Base-by-base conservation (phyloP, 2,797 vertebrate genomes). In the Spheniscus humboldti region DNA sequence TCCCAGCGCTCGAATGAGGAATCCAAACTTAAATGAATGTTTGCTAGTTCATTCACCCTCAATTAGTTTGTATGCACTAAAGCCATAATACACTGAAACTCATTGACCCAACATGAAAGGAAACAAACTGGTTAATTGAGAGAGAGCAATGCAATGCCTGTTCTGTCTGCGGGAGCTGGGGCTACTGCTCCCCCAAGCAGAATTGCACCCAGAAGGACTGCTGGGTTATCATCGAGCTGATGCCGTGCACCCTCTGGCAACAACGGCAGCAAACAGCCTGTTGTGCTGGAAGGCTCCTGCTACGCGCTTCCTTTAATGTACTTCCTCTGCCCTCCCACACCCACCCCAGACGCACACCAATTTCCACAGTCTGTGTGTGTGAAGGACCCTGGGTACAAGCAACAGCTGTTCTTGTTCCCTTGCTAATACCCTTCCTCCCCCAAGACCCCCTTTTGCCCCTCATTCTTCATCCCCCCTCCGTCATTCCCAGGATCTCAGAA, bases 51-150 rank as follows among this genome's bases (percentile, higher is more conserved):
- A 3, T 81, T 94, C 90, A 67, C 74, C 78, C 60, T 91, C 92
- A 87, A 88, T 93, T 79, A 83, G 78, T 77, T 82, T 75, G 50
- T 68, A 60, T 84, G 64, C 68, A 50, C 60, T 91, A 73, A 91
- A 96, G 82, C 48, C 53, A 25, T 81, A 88, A 82, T 57, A 41
- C 35, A 33, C 55, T 41, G 80, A 86, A 93, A 74, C 77, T 93
- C 62, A 81, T 66, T 97, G 91, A 94, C 86, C 53, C 11, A 41
- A 90, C 56, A 53, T 48, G 60, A 96, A 81, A 86, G 81, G 73
- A 60, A 86, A 66, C 74, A 91, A 80, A 94, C 53, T 57, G 81
- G 67, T 80, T 88, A 66, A 96, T 35, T 79, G 87, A 52, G 81
- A 39, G 77, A 43, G 16, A 75, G 86, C 48, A 56, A 71, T 79